phyloP scores from a whole-genome alignment of 2,113 vertebrate species.

The Nipponia nippon region DNA sequence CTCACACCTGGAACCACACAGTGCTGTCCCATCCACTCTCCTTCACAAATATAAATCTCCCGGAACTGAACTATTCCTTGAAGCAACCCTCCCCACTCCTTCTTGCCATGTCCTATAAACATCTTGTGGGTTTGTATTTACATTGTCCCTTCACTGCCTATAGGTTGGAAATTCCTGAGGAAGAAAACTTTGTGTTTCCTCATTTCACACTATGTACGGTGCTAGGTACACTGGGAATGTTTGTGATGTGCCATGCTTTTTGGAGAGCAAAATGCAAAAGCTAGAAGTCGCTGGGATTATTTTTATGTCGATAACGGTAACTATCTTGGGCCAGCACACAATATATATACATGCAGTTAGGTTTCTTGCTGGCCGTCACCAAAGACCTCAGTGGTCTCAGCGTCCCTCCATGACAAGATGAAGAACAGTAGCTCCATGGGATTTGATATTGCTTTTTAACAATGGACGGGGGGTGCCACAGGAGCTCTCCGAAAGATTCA shows the following conservation, averaged over 20 bases:
- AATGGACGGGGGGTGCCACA: rapidly evolving
- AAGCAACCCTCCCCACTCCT: not conserved
- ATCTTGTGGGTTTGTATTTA: not conserved
- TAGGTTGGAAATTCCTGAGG: not conserved
- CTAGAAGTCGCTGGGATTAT: rapidly evolving
- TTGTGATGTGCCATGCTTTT: rapidly evolving
- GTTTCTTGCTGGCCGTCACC: not conserved
- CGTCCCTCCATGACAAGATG: no score
- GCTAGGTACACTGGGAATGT: not conserved
- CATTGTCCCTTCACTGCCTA: not conserved
- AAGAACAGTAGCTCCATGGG: not conserved
- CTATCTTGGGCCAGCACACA: not conserved
- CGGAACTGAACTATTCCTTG: not conserved
- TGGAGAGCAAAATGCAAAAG: not conserved
- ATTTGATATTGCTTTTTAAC: rapidly evolving
- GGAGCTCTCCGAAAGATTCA: not conserved
- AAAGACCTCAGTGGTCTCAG: not conserved
- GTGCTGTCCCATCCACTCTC: not conserved
- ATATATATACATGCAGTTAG: rapidly evolving
- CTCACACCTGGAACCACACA: not conserved
- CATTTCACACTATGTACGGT: rapidly evolving
- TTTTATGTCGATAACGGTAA: rapidly evolving
- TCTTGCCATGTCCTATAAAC: not conserved
- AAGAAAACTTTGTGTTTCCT: not conserved
- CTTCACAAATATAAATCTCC: not conserved